These are phyloP conservation scores for Zalophus californianus DNA, from an alignment of 2,797 vertebrate genomes.

Conservation along the genomic window DNA sequence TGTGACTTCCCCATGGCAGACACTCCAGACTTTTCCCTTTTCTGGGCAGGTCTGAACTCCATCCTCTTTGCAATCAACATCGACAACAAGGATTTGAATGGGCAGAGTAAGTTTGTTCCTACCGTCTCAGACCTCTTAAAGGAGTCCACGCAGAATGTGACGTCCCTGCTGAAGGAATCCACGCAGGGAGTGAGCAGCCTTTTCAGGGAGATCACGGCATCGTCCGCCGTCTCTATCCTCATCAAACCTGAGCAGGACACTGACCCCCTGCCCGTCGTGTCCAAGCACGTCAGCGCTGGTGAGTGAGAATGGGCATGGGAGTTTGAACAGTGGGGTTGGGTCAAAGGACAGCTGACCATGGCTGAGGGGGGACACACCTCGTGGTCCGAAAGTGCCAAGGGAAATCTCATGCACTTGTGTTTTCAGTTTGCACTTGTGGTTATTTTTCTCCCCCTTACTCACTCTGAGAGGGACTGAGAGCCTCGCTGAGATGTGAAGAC, in stretches of 20 bases:
- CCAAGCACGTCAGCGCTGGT: slow-evolving; percentile 85
- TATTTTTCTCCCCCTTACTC: background rate
- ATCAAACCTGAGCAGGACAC: slow-evolving; percentile 90
- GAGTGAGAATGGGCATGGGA: background rate
- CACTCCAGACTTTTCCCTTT: background rate
- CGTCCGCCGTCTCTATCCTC: slow-evolving; percentile 94
- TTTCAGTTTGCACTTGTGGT: background rate
- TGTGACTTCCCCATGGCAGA: background rate
- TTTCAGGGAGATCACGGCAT: slow-evolving; percentile 96
- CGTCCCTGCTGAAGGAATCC: slow-evolving; percentile 96
- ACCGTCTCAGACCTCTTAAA: slow-evolving; percentile 95
- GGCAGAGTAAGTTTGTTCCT: slow-evolving; percentile 90
- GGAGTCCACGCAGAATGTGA: slow-evolving; percentile 97
- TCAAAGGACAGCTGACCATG: background rate
- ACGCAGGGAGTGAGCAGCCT: slow-evolving; percentile 97
- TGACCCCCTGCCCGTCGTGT: slow-evolving; percentile 94
- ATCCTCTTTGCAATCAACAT: slow-evolving; percentile 99
- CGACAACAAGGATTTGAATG: slow-evolving; percentile 98
- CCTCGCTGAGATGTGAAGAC: background rate
- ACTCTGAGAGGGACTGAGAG: background rate
- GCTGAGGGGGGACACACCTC: background rate
- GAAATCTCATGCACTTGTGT: fast-evolving
- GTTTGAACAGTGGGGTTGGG: background rate
- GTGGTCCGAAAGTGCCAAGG: background rate
- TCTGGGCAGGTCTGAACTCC: slow-evolving; percentile 94